Evolutionary conservation across 2,797 vertebrate genomes (phyloP).

Genomic region (Sebastes diaconus): DNA sequence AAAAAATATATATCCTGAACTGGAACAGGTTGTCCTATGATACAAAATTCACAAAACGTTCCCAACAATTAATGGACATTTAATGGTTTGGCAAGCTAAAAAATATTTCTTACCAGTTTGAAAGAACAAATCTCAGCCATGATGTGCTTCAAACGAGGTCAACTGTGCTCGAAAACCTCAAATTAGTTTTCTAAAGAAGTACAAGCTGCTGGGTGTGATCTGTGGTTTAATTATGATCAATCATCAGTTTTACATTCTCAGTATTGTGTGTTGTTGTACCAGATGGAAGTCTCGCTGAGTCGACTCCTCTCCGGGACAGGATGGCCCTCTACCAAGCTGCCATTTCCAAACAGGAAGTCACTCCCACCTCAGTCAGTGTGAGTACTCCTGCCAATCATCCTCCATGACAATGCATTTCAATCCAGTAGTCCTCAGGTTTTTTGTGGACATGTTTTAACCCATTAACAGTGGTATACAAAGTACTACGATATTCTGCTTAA

Average conservation of each 20-base stretch:
- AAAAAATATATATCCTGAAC: neutral
- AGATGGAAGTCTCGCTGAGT: constrained; percentile 83
- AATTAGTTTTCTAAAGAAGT: neutral
- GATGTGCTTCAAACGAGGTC: neutral
- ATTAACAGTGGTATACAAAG: neutral
- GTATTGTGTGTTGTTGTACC: neutral
- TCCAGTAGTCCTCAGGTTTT: neutral
- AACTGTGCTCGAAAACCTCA: neutral
- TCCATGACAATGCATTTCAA: neutral
- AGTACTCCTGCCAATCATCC: constrained; percentile 40
- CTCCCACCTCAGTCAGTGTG: constrained; percentile 67
- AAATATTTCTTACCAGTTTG: neutral
- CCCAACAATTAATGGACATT: neutral
- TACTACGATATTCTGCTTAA: neutral
- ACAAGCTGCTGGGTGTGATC: neutral
- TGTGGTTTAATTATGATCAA: neutral
- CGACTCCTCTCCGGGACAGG: constrained; percentile 90
- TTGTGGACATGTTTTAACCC: neutral
- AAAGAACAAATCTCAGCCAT: neutral
- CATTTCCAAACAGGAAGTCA: constrained; percentile 87
- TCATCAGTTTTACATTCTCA: neutral
- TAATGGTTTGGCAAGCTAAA: neutral
- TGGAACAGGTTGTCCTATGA: neutral
- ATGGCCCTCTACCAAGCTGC: constrained; percentile 96
- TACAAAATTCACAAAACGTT: neutral